Evolutionary conservation across 2,888 invertebrate genomes (phyloP).

Genomic region (Reticulitermes lucifugus): DNA sequence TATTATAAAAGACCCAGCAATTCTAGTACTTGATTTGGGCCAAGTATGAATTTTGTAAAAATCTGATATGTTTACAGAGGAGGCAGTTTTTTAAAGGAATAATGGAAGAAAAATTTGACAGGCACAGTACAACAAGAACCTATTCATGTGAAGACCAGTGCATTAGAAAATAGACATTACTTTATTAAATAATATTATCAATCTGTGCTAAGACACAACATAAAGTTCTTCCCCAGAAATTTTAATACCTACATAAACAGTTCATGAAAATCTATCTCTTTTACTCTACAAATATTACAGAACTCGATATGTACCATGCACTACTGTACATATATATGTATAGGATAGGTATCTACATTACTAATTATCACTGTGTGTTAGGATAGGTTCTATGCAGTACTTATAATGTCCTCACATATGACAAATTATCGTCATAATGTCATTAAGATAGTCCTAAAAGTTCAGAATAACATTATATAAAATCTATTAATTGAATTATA

Average conservation of each 20-base stretch:
- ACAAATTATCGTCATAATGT: background rate
- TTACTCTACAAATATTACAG: constrained; percentile 3
- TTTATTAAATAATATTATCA: constrained; percentile 23
- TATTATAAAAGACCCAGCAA: no score
- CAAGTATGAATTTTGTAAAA: background rate
- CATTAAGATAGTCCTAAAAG: no score
- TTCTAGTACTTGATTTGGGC: no score
- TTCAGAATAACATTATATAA: no score
- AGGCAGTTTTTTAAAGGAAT: background rate
- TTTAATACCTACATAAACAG: constrained; percentile 1
- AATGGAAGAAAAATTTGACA: constrained; percentile 12
- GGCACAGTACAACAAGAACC: background rate
- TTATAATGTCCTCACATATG: background rate
- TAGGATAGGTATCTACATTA: background rate
- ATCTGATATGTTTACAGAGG: background rate
- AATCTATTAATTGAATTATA: no score
- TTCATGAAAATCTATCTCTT: background rate
- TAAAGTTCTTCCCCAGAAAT: background rate
- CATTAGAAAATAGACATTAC: constrained; percentile 26
- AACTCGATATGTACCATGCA: constrained; percentile 24
- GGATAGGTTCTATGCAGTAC: constrained; percentile 1
- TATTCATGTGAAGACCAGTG: background rate
- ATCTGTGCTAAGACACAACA: constrained; percentile 2
- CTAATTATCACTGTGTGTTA: background rate
- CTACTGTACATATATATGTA: constrained; percentile 8